Evolutionary conservation across 1,140 invertebrate genomes (phyloP), one percentile per base, ranked within the genome.

Genomic region (Drosophila pandora): DNA sequence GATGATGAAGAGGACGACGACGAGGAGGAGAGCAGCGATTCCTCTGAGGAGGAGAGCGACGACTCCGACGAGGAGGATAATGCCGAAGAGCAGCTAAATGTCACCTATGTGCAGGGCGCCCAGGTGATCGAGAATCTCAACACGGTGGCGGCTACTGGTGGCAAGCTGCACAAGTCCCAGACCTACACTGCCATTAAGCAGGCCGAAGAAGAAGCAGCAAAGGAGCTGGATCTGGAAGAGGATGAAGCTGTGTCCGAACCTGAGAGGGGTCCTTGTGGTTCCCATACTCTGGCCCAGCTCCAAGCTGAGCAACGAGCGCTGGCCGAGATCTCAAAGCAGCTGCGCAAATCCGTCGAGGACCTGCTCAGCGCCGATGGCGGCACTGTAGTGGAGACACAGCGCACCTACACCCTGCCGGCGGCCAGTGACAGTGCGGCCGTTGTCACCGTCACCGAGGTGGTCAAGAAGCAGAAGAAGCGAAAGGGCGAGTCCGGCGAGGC

Each of bases 101-200:
- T 79, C 41, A 67, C 70, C 50, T 87, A 84, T 52, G 88, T 91
- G 52, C 89, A 91, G 56, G 90, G 89, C 43, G 90, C 89, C 28
- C 73, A 89, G 71, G 89, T 91, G 22, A 91, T 91, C 63, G 87
- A 90, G 76, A 91, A 91, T 89, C 89, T 84, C 58, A 91, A 91
- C 37, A 85, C 83, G 7, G 67, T 45, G 49, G 57, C 76, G 7
- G 41, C 71, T 4, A 7, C 43, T 9, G 21, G 9, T 13, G 60
- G 76, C 68, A 69, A 90, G 45, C 70, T 91, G 12, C 90, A 91
- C 64, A 91, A 91, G 76, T 91, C 90, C 10, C 85, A 89, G 67
- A 91, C 90, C 2, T 91, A 85, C 54, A 91, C 74, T 30, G 75
- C 90, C 13, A 90, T 91, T 50, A 84, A 85, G 50, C 71, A 91